These are phyloP conservation scores for Turritopsis rubra DNA, from an alignment of 30 jellyfish, hydroid and myxozoan species.

Conservation along the genomic window DNA sequence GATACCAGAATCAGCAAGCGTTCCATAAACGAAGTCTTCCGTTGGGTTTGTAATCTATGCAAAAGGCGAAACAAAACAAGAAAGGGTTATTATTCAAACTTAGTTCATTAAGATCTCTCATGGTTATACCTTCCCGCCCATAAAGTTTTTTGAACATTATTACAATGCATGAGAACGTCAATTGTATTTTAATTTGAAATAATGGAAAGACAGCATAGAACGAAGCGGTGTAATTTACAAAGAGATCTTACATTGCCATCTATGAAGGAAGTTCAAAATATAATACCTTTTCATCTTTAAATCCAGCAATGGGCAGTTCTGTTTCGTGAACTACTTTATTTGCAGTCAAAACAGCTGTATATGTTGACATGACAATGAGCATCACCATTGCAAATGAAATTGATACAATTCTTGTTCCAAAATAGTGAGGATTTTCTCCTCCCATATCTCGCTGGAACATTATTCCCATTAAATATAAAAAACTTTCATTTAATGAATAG, in stretches of 20 bases:
- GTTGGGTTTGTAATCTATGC: conserved; percentile 63
- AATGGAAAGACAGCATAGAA: not conserved
- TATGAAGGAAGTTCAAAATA: too few species aligned
- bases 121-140: not conserved
- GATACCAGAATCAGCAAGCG: conserved; percentile 39
- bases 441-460: conserved; percentile 30
- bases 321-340: conserved; percentile 4
- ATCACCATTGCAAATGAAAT: conserved; percentile 1
- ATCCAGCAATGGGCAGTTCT: not conserved
- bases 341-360: conserved; percentile 28
- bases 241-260: too few species aligned
- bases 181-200: too few species aligned
- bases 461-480: conserved; percentile 9
- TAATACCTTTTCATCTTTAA: conserved; percentile 24
- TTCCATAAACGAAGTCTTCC: conserved; percentile 47
- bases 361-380: conserved; percentile 23
- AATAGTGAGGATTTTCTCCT: conserved; percentile 4
- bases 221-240: too few species aligned
- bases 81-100: not conserved
- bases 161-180: too few species aligned
- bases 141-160: too few species aligned
- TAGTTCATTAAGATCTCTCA: not conserved
- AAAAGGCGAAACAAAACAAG: not conserved
- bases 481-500: not conserved
- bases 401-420: not conserved